Evolutionary conservation across 2,888 invertebrate genomes (phyloP).

Genomic region (Cantharis nigra): DNA sequence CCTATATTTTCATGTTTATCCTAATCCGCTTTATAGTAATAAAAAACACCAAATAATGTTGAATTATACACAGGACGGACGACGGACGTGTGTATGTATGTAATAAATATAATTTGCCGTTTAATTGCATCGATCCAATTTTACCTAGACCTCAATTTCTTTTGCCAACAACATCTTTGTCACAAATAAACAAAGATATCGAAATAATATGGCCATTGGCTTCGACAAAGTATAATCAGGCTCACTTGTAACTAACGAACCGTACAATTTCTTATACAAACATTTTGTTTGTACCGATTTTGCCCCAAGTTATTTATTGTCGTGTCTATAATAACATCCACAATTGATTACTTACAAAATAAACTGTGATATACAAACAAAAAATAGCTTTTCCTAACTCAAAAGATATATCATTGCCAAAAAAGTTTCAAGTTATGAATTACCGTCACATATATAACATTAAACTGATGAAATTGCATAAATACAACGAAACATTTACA

Average conservation of each 20-base stretch:
- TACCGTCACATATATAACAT: not conserved
- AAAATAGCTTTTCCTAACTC: not conserved
- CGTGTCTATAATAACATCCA: constrained; percentile 9
- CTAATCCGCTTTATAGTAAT: constrained; percentile 13
- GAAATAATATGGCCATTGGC: constrained; percentile 18
- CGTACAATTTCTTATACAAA: constrained; percentile 27
- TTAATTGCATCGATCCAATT: too few relatives aligned
- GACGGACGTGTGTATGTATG: too few relatives aligned
- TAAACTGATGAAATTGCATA: not conserved
- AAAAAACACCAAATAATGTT: not conserved
- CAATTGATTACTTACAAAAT: constrained; percentile 17
- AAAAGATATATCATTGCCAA: not conserved
- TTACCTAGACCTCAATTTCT: not conserved
- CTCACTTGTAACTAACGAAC: constrained; percentile 17
- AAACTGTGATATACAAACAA: not conserved
- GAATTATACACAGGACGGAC: not conserved
- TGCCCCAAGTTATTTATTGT: constrained; percentile 21
- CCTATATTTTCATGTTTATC: constrained; percentile 38
- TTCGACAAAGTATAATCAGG: constrained; percentile 17
- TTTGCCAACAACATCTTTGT: not conserved
- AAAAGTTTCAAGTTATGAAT: not conserved
- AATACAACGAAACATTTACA: not conserved
- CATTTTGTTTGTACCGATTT: constrained; percentile 22
- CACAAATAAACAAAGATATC: not conserved
- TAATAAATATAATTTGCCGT: too few relatives aligned